phyloP scores from a whole-genome alignment of 92 coral and sea anemone species.

The Parazoanthus atlanticus region DNA sequence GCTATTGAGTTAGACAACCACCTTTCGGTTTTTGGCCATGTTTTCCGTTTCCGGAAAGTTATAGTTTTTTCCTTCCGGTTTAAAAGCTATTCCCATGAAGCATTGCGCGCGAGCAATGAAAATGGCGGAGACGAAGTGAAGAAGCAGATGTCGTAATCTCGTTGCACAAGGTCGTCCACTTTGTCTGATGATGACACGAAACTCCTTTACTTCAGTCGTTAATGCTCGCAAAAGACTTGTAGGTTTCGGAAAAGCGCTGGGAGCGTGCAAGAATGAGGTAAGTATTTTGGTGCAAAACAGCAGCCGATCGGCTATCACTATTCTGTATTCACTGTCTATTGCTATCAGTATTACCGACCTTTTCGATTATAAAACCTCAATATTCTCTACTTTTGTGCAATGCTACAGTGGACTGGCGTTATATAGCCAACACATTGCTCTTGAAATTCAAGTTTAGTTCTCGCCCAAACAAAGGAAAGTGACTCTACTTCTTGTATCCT shows the following conservation, averaged over 20 bases:
- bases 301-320: no score
- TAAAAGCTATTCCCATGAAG: conserved; percentile 1
- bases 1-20: background rate
- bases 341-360: no score
- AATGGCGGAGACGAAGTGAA: background rate
- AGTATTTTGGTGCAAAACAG: background rate
- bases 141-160: background rate
- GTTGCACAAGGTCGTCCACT: background rate
- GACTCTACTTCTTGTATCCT: no score
- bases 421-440: no score
- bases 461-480: no score
- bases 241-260: conserved; percentile 48
- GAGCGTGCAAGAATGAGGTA: conserved; percentile 57
- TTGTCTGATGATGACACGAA: background rate
- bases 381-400: no score
- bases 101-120: conserved; percentile 12
- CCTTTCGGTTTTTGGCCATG: background rate
- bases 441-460: no score
- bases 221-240: conserved; percentile 33
- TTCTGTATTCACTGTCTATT: no score
- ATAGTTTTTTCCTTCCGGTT: background rate
- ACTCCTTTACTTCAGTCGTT: conserved; percentile 17
- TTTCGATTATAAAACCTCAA: no score
- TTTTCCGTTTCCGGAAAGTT: background rate
- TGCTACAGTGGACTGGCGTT: no score